Evolutionary conservation across 2,888 invertebrate genomes (phyloP).

Genomic region (Drosophila infuscata): DNA sequence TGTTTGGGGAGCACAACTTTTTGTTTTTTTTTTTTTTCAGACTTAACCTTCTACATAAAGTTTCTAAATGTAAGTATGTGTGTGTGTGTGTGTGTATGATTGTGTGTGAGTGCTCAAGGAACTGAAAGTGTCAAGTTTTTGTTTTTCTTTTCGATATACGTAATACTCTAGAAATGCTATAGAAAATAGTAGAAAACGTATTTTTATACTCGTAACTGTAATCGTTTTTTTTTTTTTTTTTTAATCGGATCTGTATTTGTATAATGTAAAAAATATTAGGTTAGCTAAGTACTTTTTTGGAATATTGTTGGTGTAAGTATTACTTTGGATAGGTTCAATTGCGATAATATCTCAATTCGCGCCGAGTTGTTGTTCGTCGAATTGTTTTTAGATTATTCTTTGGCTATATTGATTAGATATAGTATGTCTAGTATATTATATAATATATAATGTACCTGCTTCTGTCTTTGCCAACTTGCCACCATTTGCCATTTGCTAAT

Average conservation of each 20-base stretch:
- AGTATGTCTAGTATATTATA: conserved; percentile 8
- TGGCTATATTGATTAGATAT: conserved; percentile 13
- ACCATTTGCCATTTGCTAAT: conserved; percentile 10
- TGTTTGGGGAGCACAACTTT: conserved; percentile 45
- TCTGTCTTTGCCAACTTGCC: not conserved
- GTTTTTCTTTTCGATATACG: not conserved
- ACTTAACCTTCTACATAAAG: conserved; percentile 52
- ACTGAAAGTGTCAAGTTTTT: conserved; percentile 48
- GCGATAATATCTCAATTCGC: conserved; percentile 5
- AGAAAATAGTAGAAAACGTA: conserved; percentile 56
- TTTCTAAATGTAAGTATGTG: conserved; percentile 18
- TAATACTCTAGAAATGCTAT: conserved; percentile 50
- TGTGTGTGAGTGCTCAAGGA: conserved; percentile 48
- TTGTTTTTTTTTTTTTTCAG: conserved; percentile 43
- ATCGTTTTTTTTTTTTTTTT: not conserved
- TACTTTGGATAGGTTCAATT: conserved; percentile 5
- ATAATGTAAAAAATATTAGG: conserved; percentile 32
- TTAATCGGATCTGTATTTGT: conserved; percentile 4
- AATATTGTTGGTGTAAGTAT: conserved; percentile 25
- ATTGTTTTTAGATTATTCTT: conserved; percentile 22
- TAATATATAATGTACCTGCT: conserved; percentile 12
- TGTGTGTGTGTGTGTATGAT: conserved; percentile 5
- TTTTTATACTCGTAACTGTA: conserved; percentile 11
- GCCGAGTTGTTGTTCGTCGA: conserved; percentile 4
- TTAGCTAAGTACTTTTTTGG: conserved; percentile 26